Conservation (phyloP, 2,797 vertebrate genomes). For the Poliocrania exsul region DNA sequence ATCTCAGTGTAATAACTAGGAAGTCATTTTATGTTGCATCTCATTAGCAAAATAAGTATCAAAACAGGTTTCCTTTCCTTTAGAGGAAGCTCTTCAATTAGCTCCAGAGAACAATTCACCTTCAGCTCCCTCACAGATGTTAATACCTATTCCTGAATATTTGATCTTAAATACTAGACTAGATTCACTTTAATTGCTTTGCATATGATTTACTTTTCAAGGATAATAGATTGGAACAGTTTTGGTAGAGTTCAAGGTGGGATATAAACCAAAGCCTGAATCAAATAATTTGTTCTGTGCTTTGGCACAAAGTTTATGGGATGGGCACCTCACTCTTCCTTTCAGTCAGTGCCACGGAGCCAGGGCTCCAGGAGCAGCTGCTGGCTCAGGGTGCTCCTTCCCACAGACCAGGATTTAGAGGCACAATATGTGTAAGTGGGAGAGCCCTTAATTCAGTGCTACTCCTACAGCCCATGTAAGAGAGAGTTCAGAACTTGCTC, state of each 20-base stretch:
- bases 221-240: background rate
- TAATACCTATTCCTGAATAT: constrained; percentile 8
- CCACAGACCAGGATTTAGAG: background rate
- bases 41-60: constrained; percentile 62
- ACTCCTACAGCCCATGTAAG: background rate
- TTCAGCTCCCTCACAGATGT: background rate
- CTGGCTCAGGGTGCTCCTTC: background rate
- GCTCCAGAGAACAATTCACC: constrained; percentile 42
- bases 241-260: background rate
- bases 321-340: background rate
- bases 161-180: constrained; percentile 10
- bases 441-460: background rate
- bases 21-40: constrained; percentile 52
- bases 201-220: background rate
- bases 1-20: constrained; percentile 57
- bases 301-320: background rate
- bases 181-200: background rate
- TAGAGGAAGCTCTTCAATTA: constrained; percentile 41
- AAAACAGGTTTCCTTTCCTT: constrained; percentile 56
- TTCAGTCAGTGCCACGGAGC: background rate
- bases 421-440: background rate
- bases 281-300: background rate
- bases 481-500: background rate
- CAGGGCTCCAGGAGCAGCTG: background rate
- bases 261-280: background rate